Percentiles rank a stretch among this genome's conserved stretches.
These are phyloP conservation scores for Ophioninae sp. DNA, from an alignment of 2,888 invertebrate genomes.

Conservation along the genomic window DNA sequence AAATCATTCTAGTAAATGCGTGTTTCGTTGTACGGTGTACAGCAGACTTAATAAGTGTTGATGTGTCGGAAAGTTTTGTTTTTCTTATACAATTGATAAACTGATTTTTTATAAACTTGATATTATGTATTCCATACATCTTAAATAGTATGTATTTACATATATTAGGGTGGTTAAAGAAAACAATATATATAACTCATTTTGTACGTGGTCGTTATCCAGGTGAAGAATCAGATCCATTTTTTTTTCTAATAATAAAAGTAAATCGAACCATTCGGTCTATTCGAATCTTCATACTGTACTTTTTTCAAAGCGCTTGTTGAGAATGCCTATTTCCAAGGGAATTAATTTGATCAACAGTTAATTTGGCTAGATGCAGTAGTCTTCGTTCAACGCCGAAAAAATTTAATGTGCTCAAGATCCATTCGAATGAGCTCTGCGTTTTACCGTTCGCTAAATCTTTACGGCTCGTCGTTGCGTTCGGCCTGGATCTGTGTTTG, in stretches of 20 bases:
- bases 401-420: not conserved
- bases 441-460: not conserved
- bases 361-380: no score
- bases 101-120: conserved; percentile 2
- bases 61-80: conserved; percentile 6
- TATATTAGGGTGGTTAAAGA: not conserved
- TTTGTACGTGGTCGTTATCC: conserved; percentile 21
- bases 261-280: not conserved
- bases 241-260: conserved; percentile 2
- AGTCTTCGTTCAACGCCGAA: not conserved
- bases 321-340: not conserved
- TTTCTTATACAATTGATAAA: not conserved
- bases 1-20: not conserved
- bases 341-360: not conserved
- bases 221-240: conserved; percentile 17
- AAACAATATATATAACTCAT: not conserved
- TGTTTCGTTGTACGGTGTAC: not conserved
- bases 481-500: not conserved
- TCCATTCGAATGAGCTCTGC: not conserved
- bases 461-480: not conserved
- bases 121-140: conserved; percentile 3
- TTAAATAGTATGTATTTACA: conserved; percentile 13
- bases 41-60: not conserved
- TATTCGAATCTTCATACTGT: not conserved
- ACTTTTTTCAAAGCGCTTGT: not conserved